A percentile compares a stretch with the other conserved stretches of the same genome.
Evolutionary conservation across 1,140 invertebrate genomes (phyloP).

Genomic region (Heliconius melpomene): DNA sequence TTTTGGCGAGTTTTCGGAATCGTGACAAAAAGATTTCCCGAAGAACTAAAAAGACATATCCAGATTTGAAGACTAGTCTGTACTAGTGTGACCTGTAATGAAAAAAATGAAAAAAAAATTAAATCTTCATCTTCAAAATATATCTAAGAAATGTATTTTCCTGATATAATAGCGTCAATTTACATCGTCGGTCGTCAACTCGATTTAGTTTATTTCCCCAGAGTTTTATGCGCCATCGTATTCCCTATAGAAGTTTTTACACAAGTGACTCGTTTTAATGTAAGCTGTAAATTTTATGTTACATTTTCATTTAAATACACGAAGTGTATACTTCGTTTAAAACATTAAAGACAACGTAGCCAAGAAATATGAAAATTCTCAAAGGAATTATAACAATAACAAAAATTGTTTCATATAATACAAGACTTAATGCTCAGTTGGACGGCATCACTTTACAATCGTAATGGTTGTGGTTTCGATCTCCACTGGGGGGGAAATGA

Average conservation of each 20-base stretch:
- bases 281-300: conserved; percentile 19
- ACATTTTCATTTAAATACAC: conserved; percentile 5
- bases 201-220: conserved; percentile 56
- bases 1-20: conserved; percentile 74
- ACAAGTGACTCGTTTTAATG: conserved; percentile 17
- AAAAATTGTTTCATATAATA: no score
- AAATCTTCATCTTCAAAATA: no score
- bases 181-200: conserved; percentile 48
- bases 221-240: conserved; percentile 42
- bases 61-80: conserved; percentile 33
- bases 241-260: conserved; percentile 20
- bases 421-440: no score
- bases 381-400: not conserved
- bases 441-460: no score
- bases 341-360: not conserved
- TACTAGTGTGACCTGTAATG: conserved; percentile 47
- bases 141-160: conserved; percentile 10
- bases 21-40: conserved; percentile 43
- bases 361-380: not conserved
- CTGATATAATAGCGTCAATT: conserved; percentile 14
- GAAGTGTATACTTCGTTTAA: not conserved
- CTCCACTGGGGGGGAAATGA: no score
- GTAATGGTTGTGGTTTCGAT: no score
- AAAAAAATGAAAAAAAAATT: no score
- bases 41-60: conserved; percentile 39